Evolutionary conservation across 2,888 invertebrate species (phyloP).

Genomic region (Craniophora ligustri): DNA sequence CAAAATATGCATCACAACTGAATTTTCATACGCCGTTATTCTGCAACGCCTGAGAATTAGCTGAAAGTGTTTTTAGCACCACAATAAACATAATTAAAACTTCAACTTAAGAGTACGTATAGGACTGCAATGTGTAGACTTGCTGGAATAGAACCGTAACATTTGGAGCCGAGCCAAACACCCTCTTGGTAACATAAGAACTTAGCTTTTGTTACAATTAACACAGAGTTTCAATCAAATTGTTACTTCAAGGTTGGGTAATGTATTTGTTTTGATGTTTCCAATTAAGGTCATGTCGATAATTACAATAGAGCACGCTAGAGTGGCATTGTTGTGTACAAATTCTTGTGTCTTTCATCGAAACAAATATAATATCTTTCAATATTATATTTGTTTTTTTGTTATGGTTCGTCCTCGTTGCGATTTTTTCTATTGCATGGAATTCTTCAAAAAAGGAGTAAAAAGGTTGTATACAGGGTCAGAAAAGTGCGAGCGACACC

Average conservation of each 20-base stretch:
- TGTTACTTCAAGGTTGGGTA: constrained; percentile 3
- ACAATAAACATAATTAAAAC: constrained; percentile 48
- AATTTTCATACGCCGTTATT: not conserved
- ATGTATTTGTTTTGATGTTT: too few species aligned
- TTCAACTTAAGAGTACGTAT: constrained; percentile 46
- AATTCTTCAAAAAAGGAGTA: too few species aligned
- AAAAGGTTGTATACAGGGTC: too few species aligned
- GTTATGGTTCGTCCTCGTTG: too few species aligned
- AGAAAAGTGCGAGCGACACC: too few species aligned
- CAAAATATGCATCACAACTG: constrained; percentile 6
- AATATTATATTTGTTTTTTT: too few species aligned
- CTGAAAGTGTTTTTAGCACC: constrained; percentile 12
- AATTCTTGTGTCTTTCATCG: too few species aligned
- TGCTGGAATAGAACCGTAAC: constrained; percentile 54
- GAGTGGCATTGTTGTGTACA: too few species aligned
- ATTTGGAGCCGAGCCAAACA: constrained; percentile 69
- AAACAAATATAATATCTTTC: too few species aligned
- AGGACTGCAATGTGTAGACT: constrained; percentile 20
- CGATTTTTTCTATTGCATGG: too few species aligned
- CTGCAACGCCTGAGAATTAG: constrained; percentile 8
- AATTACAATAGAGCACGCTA: too few species aligned
- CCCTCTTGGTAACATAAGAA: constrained; percentile 61
- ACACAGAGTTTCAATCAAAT: constrained; percentile 21
- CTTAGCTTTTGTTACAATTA: constrained; percentile 29
- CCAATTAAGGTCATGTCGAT: too few species aligned